Base-by-base conservation (phyloP, 2,888 invertebrate genomes). In the Brenthis hecate region DNA sequence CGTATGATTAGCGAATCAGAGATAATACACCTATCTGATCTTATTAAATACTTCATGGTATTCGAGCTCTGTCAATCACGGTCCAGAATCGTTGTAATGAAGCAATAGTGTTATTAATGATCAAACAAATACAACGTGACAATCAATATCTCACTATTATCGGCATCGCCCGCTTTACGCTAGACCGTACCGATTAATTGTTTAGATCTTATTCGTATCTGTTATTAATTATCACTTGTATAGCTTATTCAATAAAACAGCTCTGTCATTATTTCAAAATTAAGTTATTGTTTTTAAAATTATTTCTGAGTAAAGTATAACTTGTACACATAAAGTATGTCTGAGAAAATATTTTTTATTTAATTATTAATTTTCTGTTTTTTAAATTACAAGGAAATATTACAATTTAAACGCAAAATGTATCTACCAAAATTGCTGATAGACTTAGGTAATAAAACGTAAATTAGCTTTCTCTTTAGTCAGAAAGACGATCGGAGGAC, bases 1-100 rank as follows among this genome's bases (percentile, higher is more conserved):
- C n/a, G 0, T 32, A 28, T 13, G 50, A 60, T 60, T 28, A 23
- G 14, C 43, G 51, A 54, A 19, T 62, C 53, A 54, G 19, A 62
- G 43, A 19, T 43, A 62, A 36, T 36, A 62, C 62, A 19, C 14
- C 36, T 62, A 54, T 62, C 62, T 43, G 62, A 62, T 54, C 53
- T 53, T 43, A 53, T 62, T 28, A 63, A 60, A 66, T 69, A 66
- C 71, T 55, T 54, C 60, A 69, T 60, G 64, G n/a, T 13, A 43
- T 62, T 63, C 53, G 32, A 66, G 66, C 54, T 47, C 55, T 58
- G 68, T 72, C 72, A 68, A 72, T 69, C 69, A 69, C 61, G 54
- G 63, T 54, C 68, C 73, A 73, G 73, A 75, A 72, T 77, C 78
- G 76, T 76, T 77, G 80, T 69, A 71, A 73, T 71, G 66, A 67